phyloP scores from a whole-genome alignment of 2,888 invertebrate genomes.

The Charanyca ferruginea region DNA sequence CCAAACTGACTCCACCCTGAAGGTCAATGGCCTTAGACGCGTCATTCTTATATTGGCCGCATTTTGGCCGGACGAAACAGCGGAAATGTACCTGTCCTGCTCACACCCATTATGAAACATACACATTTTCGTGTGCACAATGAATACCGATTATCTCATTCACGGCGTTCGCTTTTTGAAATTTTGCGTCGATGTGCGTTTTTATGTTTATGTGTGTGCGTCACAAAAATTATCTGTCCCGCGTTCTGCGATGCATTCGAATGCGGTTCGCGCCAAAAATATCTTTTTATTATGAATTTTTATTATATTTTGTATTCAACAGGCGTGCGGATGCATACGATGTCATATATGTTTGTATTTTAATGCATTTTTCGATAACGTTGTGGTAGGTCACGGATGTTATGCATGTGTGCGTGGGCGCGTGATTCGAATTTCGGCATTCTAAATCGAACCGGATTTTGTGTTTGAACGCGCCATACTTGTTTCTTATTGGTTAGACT shows the following conservation, averaged over 20 bases:
- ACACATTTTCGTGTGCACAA: slow-evolving; percentile 86
- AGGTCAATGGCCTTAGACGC: slow-evolving; percentile 87
- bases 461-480: slow-evolving; percentile 39
- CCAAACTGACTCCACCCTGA: slow-evolving; percentile 73
- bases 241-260: slow-evolving; percentile 80
- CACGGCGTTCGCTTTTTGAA: slow-evolving; percentile 83
- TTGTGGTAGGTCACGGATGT: slow-evolving; percentile 84
- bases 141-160: slow-evolving; percentile 89
- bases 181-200: slow-evolving; percentile 79
- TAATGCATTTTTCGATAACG: slow-evolving; percentile 74
- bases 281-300: slow-evolving; percentile 79
- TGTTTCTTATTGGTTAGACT: slow-evolving; percentile 66
- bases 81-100: slow-evolving; percentile 77
- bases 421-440: slow-evolving; percentile 82
- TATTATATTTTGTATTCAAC: slow-evolving; percentile 76
- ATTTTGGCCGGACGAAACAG: slow-evolving; percentile 87
- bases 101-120: slow-evolving; percentile 76
- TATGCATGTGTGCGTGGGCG: slow-evolving; percentile 66
- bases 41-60: slow-evolving; percentile 90
- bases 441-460: slow-evolving; percentile 81
- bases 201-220: slow-evolving; percentile 76
- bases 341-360: slow-evolving; percentile 67
- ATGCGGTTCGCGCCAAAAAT: slow-evolving; percentile 80
- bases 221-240: slow-evolving; percentile 85
- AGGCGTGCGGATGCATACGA: slow-evolving; percentile 64